Conservation (phyloP, 2,888 invertebrate species). For the Ametastegia equiseti region DNA sequence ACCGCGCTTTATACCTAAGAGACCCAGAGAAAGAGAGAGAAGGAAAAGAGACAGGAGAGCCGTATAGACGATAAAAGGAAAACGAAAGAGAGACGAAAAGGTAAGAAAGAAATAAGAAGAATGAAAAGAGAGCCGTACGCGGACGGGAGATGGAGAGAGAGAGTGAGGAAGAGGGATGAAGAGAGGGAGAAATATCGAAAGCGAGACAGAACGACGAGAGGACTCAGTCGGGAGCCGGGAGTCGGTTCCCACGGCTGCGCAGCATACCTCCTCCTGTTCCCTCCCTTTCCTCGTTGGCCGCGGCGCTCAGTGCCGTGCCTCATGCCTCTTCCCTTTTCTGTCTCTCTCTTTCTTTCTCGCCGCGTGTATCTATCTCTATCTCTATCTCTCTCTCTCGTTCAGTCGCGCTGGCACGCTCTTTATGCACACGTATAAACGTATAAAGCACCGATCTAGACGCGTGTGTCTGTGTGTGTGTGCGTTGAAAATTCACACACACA, state of each 20-base stretch:
- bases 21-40: conserved; percentile 23
- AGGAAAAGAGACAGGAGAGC: conserved; percentile 50
- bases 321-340: conserved; percentile 42
- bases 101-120: conserved; percentile 57
- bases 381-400: conserved; percentile 6
- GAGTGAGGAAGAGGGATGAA: conserved; percentile 52
- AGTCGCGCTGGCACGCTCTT: conserved; percentile 45
- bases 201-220: conserved; percentile 54
- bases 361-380: no score
- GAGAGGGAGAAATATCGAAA: conserved; percentile 53
- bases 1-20: background rate
- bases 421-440: conserved; percentile 26
- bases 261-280: conserved; percentile 70
- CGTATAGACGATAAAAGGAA: conserved; percentile 38
- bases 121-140: conserved; percentile 53
- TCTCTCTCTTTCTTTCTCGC: conserved; percentile 11
- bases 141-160: conserved; percentile 52
- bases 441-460: background rate
- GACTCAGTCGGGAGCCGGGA: conserved; percentile 67
- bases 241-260: conserved; percentile 73
- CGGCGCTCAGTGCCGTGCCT: conserved; percentile 43
- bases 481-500: background rate
- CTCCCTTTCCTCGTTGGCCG: conserved; percentile 51
- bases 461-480: background rate
- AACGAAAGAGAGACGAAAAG: conserved; percentile 19